phyloP scores from a whole-genome alignment of 2,888 invertebrate species.

The Elysia crispata region DNA sequence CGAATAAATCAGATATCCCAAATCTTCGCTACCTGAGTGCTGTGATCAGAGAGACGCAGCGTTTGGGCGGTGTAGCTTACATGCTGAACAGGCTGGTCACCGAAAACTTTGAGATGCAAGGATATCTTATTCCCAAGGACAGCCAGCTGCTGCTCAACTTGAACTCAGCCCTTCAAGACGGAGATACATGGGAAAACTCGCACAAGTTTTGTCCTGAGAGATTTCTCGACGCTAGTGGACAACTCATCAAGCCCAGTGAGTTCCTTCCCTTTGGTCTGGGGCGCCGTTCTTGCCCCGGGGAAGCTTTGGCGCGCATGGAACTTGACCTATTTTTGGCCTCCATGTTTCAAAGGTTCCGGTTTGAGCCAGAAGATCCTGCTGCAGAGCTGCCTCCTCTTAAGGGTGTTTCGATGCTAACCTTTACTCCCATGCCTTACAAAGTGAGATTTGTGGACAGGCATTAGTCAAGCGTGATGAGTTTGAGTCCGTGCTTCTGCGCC shows the following conservation, averaged over 20 bases:
- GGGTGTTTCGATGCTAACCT: too few relatives aligned
- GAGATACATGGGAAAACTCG: constrained; percentile 42
- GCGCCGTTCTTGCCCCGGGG: not conserved
- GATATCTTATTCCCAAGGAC: constrained; percentile 63
- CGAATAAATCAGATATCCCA: constrained; percentile 46
- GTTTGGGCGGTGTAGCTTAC: constrained; percentile 58
- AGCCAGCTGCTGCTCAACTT: constrained; percentile 53
- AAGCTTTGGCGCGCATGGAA: constrained; percentile 25
- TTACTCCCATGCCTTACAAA: not conserved
- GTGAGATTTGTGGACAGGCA: too few relatives aligned
- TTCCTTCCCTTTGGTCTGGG: constrained; percentile 29
- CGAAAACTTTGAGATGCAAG: constrained; percentile 45
- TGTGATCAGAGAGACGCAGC: too few relatives aligned
- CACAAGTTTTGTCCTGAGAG: constrained; percentile 53
- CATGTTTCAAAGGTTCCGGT: constrained; percentile 42
- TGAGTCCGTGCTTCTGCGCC: too few relatives aligned
- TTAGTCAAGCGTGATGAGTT: too few relatives aligned
- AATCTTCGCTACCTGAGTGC: constrained; percentile 52
- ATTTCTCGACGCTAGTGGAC: constrained; percentile 52
- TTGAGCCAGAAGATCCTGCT: too few relatives aligned
- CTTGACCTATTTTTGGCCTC: constrained; percentile 22
- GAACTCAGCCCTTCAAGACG: constrained; percentile 55
- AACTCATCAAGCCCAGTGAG: constrained; percentile 36
- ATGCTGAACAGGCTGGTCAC: constrained; percentile 55
- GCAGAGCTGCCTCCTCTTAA: too few relatives aligned